phyloP scores from a whole-genome alignment of 1,140 invertebrate species.

The Bombus waltoni region DNA sequence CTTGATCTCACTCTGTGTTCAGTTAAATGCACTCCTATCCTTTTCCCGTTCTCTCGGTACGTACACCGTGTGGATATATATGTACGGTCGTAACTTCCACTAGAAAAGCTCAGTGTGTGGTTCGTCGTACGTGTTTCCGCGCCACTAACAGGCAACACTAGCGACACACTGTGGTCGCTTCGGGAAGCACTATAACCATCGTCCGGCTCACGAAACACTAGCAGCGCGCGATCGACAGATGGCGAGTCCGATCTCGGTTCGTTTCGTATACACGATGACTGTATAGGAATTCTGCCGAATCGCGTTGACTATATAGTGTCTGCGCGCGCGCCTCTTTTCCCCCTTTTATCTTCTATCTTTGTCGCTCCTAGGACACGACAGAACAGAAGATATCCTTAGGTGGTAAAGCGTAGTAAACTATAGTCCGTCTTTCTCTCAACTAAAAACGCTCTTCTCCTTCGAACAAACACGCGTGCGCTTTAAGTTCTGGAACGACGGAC shows the following conservation, averaged over 20 bases:
- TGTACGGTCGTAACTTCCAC: conserved; percentile 4
- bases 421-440: not conserved
- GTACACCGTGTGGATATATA: not conserved
- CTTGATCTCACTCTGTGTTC: conserved; percentile 1
- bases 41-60: not conserved
- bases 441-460: conserved; percentile 5
- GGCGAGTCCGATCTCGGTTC: conserved; percentile 61
- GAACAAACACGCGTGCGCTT: conserved; percentile 40
- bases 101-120: not conserved
- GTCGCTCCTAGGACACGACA: not conserved
- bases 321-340: not conserved
- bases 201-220: conserved; percentile 47
- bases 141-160: conserved; percentile 56
- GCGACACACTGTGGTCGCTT: conserved; percentile 60
- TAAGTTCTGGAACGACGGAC: conserved; percentile 12
- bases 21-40: not conserved
- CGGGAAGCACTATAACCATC: conserved; percentile 40
- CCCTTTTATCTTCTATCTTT: not conserved
- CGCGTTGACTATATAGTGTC: not conserved
- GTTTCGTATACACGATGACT: conserved; percentile 25
- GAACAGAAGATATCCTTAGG: not conserved
- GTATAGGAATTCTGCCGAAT: conserved; percentile 1
- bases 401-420: not conserved
- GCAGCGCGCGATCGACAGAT: conserved; percentile 66
- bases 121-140: conserved; percentile 44